Percentiles rank a stretch among this genome's conserved stretches.
phyloP scores from a whole-genome alignment of 2,113 vertebrate species.

The Brienomyrus longianalis region DNA sequence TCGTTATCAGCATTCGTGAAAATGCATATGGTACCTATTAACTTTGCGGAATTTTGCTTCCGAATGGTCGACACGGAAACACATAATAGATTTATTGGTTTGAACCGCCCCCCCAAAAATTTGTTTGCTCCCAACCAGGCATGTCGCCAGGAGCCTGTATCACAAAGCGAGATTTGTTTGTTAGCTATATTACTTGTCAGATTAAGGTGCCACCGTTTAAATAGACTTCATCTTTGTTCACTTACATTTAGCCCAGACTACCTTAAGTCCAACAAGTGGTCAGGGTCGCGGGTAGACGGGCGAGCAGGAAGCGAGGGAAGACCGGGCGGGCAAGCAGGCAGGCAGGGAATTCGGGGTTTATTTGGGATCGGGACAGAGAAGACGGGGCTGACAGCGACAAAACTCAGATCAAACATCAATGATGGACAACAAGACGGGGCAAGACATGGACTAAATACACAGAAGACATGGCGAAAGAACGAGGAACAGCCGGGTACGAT shows the following conservation, averaged over 20 bases:
- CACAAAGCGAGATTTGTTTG: not conserved
- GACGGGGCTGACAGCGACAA: no score
- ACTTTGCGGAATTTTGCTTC: not conserved
- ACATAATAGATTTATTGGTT: not conserved
- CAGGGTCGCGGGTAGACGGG: no score
- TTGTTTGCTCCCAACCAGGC: not conserved
- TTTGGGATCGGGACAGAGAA: no score
- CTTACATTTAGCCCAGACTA: not conserved
- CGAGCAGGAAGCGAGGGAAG: no score
- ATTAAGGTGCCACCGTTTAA: not conserved
- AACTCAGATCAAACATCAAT: no score
- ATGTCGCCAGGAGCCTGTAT: not conserved
- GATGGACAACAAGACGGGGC: no score
- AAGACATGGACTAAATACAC: no score
- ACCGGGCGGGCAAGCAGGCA: no score
- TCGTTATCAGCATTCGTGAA: not conserved
- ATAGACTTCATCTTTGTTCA: not conserved
- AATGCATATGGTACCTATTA: not conserved
- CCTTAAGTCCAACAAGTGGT: not conserved
- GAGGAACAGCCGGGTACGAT: no score
- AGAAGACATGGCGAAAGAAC: no score
- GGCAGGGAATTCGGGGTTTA: no score
- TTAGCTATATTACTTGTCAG: not conserved
- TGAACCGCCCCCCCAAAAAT: not conserved
- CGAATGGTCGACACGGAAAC: not conserved